These are phyloP conservation scores for Catalaphyllia jardinei DNA, from an alignment of 64 coral and sea anemone species.

Conservation along the genomic window DNA sequence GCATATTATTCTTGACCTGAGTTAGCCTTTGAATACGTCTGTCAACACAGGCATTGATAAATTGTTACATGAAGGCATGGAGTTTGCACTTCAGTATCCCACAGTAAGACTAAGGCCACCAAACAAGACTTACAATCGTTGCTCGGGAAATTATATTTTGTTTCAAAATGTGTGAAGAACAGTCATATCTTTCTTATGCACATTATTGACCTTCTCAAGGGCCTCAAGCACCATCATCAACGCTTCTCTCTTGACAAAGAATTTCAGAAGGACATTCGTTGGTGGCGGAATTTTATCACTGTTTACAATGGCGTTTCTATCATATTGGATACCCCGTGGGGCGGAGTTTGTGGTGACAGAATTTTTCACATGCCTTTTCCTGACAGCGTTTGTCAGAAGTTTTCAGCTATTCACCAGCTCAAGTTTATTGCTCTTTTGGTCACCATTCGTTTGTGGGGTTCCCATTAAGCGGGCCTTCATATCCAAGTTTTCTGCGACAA, in stretches of 20 bases:
- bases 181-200: slow-evolving; percentile 29
- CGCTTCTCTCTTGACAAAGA: background rate
- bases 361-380: too few relatives aligned
- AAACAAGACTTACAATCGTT: slow-evolving; percentile 6
- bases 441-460: too few relatives aligned
- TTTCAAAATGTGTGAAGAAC: background rate
- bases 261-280: slow-evolving; percentile 38
- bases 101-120: slow-evolving; percentile 7
- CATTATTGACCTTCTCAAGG: background rate
- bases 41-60: slow-evolving; percentile 21
- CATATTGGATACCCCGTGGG: too few relatives aligned
- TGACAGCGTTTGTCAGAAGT: too few relatives aligned
- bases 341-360: too few relatives aligned
- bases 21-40: slow-evolving; percentile 37
- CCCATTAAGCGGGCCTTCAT: too few relatives aligned
- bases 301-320: too few relatives aligned
- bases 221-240: slow-evolving; percentile 43
- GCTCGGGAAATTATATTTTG: slow-evolving; percentile 26
- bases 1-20: slow-evolving; percentile 47
- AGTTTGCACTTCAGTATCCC: slow-evolving; percentile 17
- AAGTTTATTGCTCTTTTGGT: too few relatives aligned
- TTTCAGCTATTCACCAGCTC: too few relatives aligned
- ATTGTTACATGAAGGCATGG: slow-evolving; percentile 13
- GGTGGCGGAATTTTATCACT: too few relatives aligned
- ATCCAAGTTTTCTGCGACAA: too few relatives aligned